These are phyloP conservation scores for Drosophila lacertosa DNA, from an alignment of 1,140 invertebrate species.

Conservation along the genomic window DNA sequence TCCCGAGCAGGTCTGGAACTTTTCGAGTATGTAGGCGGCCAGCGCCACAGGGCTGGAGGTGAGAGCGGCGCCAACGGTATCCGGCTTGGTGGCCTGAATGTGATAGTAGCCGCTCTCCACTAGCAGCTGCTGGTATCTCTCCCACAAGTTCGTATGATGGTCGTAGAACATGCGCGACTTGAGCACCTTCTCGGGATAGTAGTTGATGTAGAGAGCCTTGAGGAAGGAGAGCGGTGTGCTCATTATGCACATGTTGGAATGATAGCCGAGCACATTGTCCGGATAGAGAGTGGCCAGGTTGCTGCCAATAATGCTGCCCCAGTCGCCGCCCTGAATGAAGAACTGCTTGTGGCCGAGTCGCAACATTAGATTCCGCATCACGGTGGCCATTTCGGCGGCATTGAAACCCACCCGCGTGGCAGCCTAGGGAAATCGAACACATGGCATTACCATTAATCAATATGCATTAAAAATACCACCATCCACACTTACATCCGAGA, in stretches of 20 bases:
- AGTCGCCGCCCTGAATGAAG: constrained; percentile 93
- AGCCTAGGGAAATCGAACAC: constrained; percentile 71
- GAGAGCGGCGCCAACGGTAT: constrained; percentile 90
- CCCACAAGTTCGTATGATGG: constrained; percentile 87
- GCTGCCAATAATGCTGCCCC: constrained; percentile 88
- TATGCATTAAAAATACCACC: background rate
- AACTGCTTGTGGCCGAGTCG: constrained; percentile 90
- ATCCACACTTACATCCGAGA: constrained; percentile 87
- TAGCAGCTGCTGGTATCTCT: constrained; percentile 85
- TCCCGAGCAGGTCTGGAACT: constrained; percentile 92
- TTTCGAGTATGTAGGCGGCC: constrained; percentile 93
- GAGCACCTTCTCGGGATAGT: constrained; percentile 74
- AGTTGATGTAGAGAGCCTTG: constrained; percentile 66
- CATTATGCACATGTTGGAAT: constrained; percentile 86
- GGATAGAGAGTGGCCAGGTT: constrained; percentile 89
- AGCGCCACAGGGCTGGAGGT: constrained; percentile 89
- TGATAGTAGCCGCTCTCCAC: constrained; percentile 92
- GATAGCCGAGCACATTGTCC: constrained; percentile 86
- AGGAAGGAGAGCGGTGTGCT: constrained; percentile 56
- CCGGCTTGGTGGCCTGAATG: constrained; percentile 95
- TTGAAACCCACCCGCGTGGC: constrained; percentile 87
- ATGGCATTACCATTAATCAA: constrained; percentile 9
- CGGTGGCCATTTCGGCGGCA: constrained; percentile 87
- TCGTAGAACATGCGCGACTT: constrained; percentile 85
- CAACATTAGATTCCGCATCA: constrained; percentile 93